These are phyloP conservation scores for Cataglyphis altisquamis DNA, from an alignment of 2,888 invertebrate species.

Conservation along the genomic window DNA sequence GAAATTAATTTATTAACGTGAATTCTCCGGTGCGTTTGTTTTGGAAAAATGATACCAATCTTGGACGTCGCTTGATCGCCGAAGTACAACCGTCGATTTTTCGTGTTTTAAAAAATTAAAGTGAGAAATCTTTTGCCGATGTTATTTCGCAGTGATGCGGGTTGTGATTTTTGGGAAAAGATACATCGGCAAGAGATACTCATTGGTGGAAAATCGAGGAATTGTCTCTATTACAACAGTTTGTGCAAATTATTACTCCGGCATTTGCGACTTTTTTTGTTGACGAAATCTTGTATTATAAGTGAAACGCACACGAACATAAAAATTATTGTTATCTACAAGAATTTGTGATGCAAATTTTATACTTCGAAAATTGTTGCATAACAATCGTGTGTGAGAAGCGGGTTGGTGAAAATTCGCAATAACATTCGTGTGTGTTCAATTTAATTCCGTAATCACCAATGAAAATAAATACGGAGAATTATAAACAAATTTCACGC, in stretches of 20 bases:
- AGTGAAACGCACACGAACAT: neutral
- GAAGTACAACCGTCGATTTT: conserved; percentile 1
- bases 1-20: conserved; percentile 27
- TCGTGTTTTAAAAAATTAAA: neutral
- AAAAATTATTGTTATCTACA: conserved; percentile 7
- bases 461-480: conserved; percentile 8
- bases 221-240: neutral
- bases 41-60: neutral
- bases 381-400: neutral
- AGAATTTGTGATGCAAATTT: neutral
- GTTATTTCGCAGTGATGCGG: neutral
- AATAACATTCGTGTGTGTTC: neutral
- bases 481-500: conserved; percentile 7
- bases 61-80: conserved; percentile 6
- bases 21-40: neutral
- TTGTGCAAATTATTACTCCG: neutral
- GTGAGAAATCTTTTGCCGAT: neutral
- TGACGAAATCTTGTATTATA: conserved; percentile 2
- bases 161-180: neutral
- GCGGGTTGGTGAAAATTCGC: neutral
- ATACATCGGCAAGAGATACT: neutral
- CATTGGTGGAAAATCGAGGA: conserved; percentile 33
- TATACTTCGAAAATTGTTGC: neutral
- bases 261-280: neutral
- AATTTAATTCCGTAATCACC: conserved; percentile 21